A percentile compares a stretch with the other conserved stretches of the same genome.
These are phyloP conservation scores for Campoplex nolae DNA, from an alignment of 2,888 invertebrate species.

Conservation along the genomic window DNA sequence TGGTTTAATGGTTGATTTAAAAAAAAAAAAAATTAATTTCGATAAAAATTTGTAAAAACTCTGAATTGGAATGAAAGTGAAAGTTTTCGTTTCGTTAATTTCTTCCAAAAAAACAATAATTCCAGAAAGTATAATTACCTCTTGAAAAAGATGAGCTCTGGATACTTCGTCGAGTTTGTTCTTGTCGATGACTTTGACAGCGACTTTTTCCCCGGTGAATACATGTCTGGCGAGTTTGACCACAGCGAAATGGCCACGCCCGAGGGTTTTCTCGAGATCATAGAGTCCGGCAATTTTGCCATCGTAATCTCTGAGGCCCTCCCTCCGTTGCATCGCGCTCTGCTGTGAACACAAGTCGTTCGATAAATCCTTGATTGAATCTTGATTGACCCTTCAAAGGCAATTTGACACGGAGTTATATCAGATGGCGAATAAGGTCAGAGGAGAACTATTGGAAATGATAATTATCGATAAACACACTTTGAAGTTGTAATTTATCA, in stretches of 20 bases:
- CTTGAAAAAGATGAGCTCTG: conserved; percentile 97
- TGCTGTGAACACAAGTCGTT: conserved; percentile 51
- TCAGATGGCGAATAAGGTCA: not conserved
- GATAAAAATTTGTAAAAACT: not conserved
- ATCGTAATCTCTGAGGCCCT: conserved; percentile 87
- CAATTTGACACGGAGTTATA: not conserved
- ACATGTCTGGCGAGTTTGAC: conserved; percentile 99
- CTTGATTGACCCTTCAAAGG: not conserved
- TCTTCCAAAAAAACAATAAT: not conserved
- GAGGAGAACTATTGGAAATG: not conserved
- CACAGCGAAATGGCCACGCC: conserved; percentile 99
- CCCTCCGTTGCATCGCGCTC: conserved; percentile 79
- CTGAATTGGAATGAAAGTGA: too few species aligned
- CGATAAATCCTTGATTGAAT: not conserved
- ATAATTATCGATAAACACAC: not conserved
- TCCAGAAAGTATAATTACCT: conserved; percentile 86
- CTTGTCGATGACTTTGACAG: conserved; percentile 99
- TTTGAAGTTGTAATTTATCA: not conserved
- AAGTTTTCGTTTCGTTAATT: not conserved
- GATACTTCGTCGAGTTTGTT: conserved; percentile 98
- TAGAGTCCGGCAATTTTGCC: conserved; percentile 98
- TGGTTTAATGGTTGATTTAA: too few species aligned
- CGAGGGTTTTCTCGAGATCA: conserved; percentile 98
- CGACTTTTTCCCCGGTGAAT: conserved; percentile 99
- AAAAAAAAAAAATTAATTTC: too few species aligned